Percentiles rank a stretch among this genome's conserved stretches.
Conservation (phyloP, 2,888 invertebrate genomes). For the Drosophila austrosaltans region DNA sequence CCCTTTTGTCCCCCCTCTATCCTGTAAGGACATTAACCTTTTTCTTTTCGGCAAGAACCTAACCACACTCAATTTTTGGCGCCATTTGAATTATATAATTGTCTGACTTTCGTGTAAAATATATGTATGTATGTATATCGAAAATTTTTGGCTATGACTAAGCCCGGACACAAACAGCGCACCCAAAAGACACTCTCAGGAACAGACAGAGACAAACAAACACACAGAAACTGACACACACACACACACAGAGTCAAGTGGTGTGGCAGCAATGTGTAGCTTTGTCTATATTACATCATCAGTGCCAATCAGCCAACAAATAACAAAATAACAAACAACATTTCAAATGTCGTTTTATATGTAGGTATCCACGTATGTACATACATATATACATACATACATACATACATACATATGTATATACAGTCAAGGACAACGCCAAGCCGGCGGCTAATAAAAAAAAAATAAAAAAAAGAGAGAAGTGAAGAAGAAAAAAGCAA, state of each 20-base stretch:
- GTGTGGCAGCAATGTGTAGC: background rate
- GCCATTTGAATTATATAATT: slow-evolving; percentile 39
- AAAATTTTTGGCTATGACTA: slow-evolving; percentile 39
- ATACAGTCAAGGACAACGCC: slow-evolving; percentile 58
- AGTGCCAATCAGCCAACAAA: slow-evolving; percentile 22
- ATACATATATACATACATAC: background rate
- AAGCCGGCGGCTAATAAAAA: slow-evolving; percentile 45
- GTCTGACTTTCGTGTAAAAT: slow-evolving; percentile 34
- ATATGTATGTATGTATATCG: slow-evolving; percentile 20
- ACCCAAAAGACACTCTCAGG: slow-evolving; percentile 1
- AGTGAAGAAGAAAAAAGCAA: background rate
- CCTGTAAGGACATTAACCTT: slow-evolving; percentile 63
- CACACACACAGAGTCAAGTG: slow-evolving; percentile 4
- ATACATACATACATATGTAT: slow-evolving; percentile 2
- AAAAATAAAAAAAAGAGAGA: background rate
- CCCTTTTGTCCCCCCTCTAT: background rate
- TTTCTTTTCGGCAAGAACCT: slow-evolving; percentile 20
- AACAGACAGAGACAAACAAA: background rate
- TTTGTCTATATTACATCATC: slow-evolving; percentile 50
- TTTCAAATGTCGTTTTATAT: slow-evolving; percentile 22
- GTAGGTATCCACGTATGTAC: background rate
- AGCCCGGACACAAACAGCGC: slow-evolving; percentile 22
- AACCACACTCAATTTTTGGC: slow-evolving; percentile 38
- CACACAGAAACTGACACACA: background rate
- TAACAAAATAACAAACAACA: slow-evolving; percentile 32